Conservation (phyloP, 1,140 invertebrate genomes). For the Drosophila biarmipes region DNA sequence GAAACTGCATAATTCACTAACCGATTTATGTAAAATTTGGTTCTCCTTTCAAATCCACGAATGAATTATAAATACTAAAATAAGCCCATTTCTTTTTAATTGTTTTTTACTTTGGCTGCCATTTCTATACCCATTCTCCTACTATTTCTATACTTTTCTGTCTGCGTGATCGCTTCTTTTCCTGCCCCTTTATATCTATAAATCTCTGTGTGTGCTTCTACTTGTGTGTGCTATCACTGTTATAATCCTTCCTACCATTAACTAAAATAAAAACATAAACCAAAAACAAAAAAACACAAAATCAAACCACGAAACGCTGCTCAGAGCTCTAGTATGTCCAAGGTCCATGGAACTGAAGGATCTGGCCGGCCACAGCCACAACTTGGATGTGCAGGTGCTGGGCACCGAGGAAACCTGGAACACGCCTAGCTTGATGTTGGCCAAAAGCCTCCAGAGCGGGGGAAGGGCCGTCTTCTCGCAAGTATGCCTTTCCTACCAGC, state of each 20-base stretch:
- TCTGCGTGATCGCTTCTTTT: constrained; percentile 25
- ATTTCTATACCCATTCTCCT: constrained; percentile 17
- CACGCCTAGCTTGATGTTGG: constrained; percentile 91
- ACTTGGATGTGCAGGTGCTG: constrained; percentile 90
- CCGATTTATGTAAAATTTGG: background rate
- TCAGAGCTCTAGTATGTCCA: constrained; percentile 84
- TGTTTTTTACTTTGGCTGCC: constrained; percentile 4
- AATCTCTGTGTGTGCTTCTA: constrained; percentile 58
- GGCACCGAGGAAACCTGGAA: constrained; percentile 94
- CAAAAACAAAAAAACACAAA: constrained; percentile 49
- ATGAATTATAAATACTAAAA: background rate
- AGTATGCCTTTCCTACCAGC: constrained; percentile 80
- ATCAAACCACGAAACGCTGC: constrained; percentile 66
- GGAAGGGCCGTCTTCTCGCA: constrained; percentile 93
- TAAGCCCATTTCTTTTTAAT: constrained; percentile 13
- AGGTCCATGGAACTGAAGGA: constrained; percentile 87
- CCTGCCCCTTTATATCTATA: constrained; percentile 27
- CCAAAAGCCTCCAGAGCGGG: constrained; percentile 86
- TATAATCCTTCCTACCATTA: constrained; percentile 64
- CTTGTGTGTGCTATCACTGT: constrained; percentile 62
- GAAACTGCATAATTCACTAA: background rate
- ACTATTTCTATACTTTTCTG: constrained; percentile 13
- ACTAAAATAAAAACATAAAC: constrained; percentile 59
- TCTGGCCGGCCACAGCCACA: constrained; percentile 88
- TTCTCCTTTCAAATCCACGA: background rate